Evolutionary conservation across 2,888 invertebrate species (phyloP).

Genomic region (Rhaphigaster nebulosa): DNA sequence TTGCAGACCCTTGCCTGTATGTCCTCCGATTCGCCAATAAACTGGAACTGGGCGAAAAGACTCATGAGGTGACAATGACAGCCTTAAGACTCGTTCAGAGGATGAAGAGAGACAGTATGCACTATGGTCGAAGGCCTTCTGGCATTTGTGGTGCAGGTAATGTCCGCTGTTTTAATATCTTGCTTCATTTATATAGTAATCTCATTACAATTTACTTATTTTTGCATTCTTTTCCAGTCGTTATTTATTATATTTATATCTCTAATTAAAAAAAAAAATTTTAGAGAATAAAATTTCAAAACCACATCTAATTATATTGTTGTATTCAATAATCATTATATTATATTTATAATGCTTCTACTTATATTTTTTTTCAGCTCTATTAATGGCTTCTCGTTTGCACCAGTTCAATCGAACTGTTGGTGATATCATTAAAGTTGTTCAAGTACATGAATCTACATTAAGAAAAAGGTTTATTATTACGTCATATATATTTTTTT

Average conservation of each 20-base stretch:
- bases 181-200: neutral
- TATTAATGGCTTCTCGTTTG: constrained; percentile 92
- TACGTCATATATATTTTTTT: neutral
- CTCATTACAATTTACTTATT: constrained; percentile 10
- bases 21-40: constrained; percentile 95
- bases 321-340: neutral
- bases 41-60: constrained; percentile 91
- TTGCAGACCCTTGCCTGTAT: constrained; percentile 93
- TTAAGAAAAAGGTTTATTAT: constrained; percentile 80
- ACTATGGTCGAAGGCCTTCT: constrained; percentile 94
- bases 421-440: constrained; percentile 91
- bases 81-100: constrained; percentile 93
- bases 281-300: no score
- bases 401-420: constrained; percentile 92
- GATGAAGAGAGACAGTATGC: constrained; percentile 98
- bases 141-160: constrained; percentile 97
- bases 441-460: constrained; percentile 95
- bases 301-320: no score
- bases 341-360: constrained; percentile 50
- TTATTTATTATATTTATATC: neutral
- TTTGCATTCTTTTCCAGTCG: no score
- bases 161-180: neutral
- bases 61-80: constrained; percentile 95
- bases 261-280: no score
- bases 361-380: constrained; percentile 74